Evolutionary conservation across 2,888 invertebrate species (phyloP), one percentile per base, ranked within the genome.

Genomic region (Perizoma flavofasciatum): DNA sequence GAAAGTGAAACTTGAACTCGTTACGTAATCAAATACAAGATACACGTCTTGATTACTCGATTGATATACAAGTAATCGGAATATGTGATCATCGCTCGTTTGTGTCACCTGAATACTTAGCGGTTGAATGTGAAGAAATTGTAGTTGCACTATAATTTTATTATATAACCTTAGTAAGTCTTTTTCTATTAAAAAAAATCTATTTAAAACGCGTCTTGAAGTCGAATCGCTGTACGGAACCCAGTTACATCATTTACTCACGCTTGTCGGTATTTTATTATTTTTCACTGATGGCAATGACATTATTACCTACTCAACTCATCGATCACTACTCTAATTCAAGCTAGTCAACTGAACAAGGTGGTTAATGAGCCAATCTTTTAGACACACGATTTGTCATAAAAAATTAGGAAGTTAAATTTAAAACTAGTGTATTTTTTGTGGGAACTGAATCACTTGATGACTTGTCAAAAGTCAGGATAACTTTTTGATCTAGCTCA

Each of bases 1-100:
- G 84, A 90, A 90, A 90, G 90, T 90, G 91, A 90, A 89, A 89
- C 86, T 83, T 80, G 73, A 70, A 77, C 81, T 81, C 79, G 54
- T 89, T 86, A 79, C 78, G 80, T 81, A 86, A 81, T 74, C 70
- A 70, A 74, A 77, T 74, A 68, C 70, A 72, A 79, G 81, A 78
- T 78, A 77, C 72, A 71, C 55, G 69, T 33, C 69, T 74, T 74
- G 77, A 78, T 81, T 81, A 82, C 79, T 75, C 72, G 77, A 80
- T 75, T 72, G 69, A 71, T 79, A 76, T 77, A 72, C 71, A 71
- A 73, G 72, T 77, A 77, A 78, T 76, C 73, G 73, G 70, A 65
- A 62, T 65, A 61, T 74, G 71, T 70, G 66, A 61, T 74, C 78
- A 72, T 77, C 75, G 70, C 69, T 70, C 51, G 68, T 49, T 48